These are phyloP conservation scores for Hemichromis elongatus DNA, from an alignment of 2,113 vertebrate genomes.

Conservation along the genomic window DNA sequence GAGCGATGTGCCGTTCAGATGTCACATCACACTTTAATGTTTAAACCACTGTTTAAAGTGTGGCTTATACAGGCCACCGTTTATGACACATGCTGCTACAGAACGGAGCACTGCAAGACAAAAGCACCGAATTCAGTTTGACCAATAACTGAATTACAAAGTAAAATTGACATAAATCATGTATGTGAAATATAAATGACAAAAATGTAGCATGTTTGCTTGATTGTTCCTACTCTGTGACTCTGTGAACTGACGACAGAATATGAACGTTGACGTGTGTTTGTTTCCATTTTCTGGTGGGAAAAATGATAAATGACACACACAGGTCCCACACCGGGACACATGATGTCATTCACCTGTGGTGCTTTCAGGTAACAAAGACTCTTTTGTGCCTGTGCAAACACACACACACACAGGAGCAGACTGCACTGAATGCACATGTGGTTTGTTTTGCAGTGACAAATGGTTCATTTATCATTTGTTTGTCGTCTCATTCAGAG, in stretches of 20 bases:
- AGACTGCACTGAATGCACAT: conserved; percentile 27
- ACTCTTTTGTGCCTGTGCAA: conserved; percentile 57
- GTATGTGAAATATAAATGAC: background rate
- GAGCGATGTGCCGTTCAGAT: background rate
- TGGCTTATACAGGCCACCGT: background rate
- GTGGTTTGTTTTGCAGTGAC: conserved; percentile 3
- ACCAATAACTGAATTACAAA: background rate
- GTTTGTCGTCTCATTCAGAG: conserved; percentile 22
- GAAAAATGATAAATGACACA: conserved; percentile 33
- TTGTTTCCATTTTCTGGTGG: conserved; percentile 24
- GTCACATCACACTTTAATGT: background rate
- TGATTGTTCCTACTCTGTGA: background rate
- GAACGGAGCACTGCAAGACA: background rate
- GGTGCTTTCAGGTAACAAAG: conserved; percentile 53
- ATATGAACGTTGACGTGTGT: background rate
- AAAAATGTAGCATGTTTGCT: background rate
- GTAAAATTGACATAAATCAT: background rate
- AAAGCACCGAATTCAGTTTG: background rate
- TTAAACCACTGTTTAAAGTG: background rate
- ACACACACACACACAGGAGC: background rate
- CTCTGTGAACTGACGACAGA: background rate
- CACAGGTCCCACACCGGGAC: conserved; percentile 16
- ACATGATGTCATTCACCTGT: conserved; percentile 70
- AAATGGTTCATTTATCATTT: conserved; percentile 1
- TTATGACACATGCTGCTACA: background rate